Evolutionary conservation across 2,113 vertebrate species (phyloP), one percentile per base, ranked within the genome.

Genomic region (Toxotes chatareus): DNA sequence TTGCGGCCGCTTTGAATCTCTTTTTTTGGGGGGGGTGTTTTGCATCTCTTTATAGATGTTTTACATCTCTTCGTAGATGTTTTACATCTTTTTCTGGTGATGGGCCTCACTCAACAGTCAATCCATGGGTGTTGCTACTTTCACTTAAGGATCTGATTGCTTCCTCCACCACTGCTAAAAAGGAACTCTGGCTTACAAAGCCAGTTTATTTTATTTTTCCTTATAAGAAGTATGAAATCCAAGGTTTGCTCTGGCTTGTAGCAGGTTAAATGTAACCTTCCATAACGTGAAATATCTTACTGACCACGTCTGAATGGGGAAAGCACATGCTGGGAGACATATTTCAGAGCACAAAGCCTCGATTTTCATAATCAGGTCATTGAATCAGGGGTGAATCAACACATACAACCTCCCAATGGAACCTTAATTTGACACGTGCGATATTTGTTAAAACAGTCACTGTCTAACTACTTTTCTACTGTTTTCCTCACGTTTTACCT

Each of bases 291-390:
- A 53, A 8, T 21, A 53, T 53, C 19, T 53, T 19, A 53, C 21
- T 53, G 21, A n/a, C 6, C 49, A 53, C 49, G n/a, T 21, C n/a
- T 53, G 19, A 27, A 8, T n/a, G 19, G 17, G 7, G 49, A 8
- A 2, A n/a, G 17, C 49, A 21, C 49, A 53, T 53, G 49, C 19
- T 21, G 2, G 8, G 42, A 21, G 49, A 55, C 11, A 27, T 27
- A 32, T 31, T 57, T 65, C 83, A 77, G 46, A 38, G 32, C 66
- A 63, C 6, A n/a, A 23, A 44, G 10, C 3, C 49, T 8, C 1
- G 1, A 31, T n/a, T 61, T n/a, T 0, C 21, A 62, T 36, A 67
- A 85, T 23, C n/a, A 47, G 68, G 76, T 71, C 27, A 69, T 65
- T 66, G 65, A 11, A 68, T 67, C 44, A 16, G 12, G 12, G 7